These are phyloP conservation scores for Microctenopoma lineatum DNA, from an alignment of 2,797 vertebrate genomes.

Conservation along the genomic window DNA sequence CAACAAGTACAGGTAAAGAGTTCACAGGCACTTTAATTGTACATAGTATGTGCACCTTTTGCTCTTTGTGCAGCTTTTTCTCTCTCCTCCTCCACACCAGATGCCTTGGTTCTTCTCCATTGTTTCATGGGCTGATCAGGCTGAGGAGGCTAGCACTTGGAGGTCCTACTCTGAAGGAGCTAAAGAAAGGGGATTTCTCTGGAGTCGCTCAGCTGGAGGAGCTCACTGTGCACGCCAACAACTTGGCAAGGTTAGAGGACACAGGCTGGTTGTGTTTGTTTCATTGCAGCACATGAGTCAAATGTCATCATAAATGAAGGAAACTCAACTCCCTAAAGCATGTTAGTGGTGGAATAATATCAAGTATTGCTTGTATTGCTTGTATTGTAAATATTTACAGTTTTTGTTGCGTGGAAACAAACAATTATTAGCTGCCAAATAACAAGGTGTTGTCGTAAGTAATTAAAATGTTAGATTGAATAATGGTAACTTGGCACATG, in stretches of 20 bases:
- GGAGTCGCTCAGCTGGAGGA: constrained; percentile 67
- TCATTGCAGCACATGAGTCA: not conserved
- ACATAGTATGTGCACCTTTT: not conserved
- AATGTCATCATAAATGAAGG: not conserved
- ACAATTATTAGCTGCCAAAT: too few relatives aligned
- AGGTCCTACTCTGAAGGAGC: constrained; percentile 56
- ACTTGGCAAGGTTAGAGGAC: constrained; percentile 48
- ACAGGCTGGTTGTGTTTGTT: not conserved
- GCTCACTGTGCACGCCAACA: constrained; percentile 60
- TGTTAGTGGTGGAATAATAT: too few relatives aligned
- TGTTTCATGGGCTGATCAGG: constrained; percentile 41
- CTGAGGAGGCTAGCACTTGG: constrained; percentile 61
- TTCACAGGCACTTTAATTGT: not conserved
- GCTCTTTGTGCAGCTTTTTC: not conserved
- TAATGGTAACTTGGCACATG: too few relatives aligned
- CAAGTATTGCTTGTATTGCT: too few relatives aligned
- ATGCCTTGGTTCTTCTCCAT: constrained; percentile 24
- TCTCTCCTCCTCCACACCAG: constrained; percentile 27
- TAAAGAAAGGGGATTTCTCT: constrained; percentile 50
- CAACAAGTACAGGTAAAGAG: constrained; percentile 69
- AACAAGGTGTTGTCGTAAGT: too few relatives aligned
- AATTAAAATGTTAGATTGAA: too few relatives aligned
- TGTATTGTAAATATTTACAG: too few relatives aligned
- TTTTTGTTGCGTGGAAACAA: too few relatives aligned
- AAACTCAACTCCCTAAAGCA: too few relatives aligned